Evolutionary conservation across 2,797 vertebrate genomes (phyloP), one percentile per base, ranked within the genome.

Genomic region (Lithobates pipiens): DNA sequence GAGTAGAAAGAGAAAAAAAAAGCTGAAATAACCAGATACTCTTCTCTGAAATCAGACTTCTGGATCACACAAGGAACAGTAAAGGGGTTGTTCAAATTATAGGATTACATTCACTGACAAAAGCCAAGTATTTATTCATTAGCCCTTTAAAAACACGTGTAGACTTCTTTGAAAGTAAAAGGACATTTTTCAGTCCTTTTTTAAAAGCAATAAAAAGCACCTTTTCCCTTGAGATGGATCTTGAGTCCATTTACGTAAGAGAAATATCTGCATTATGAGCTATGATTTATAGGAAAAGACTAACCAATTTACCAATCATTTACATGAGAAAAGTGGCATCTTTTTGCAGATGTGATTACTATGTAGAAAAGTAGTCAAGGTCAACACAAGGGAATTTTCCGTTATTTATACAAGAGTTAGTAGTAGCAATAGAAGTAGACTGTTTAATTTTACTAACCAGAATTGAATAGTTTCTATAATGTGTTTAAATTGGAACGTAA

Each of bases 231-330:
- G 34, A 73, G 23, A 46, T 13, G 15, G 15, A 13, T n/a, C 23
- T 73, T 63, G 21, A 54, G 25, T 39, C 32, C 39, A 84, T 77
- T 70, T 77, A 18, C 74, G 77, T 69, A 84, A 42, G 54, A 36
- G 34, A 61, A 70, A 23, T 7, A n/a, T 74, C 65, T 76, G 44
- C 76, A 23, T 29, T 76, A 67, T 34, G 25, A 84, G 73, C 39
- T 68, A 18, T 75, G 72, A 83, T 68, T 83, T 83, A 83, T 76
- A 10, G 23, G 11, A 42, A 25, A 21, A 68, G 82, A 83, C 73
- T 76, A 46, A 44, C 81, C 73, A 34, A 76, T 54, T 76, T 76
- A 50, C 21, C 27, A n/a, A 83, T 74, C 9, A 70, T 83, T 83
- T 83, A 67, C 39, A 67, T 82, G 73, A 82, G 54, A 75, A 74